phyloP scores from a whole-genome alignment of 2,113 vertebrate species.

The Columba janthina region DNA sequence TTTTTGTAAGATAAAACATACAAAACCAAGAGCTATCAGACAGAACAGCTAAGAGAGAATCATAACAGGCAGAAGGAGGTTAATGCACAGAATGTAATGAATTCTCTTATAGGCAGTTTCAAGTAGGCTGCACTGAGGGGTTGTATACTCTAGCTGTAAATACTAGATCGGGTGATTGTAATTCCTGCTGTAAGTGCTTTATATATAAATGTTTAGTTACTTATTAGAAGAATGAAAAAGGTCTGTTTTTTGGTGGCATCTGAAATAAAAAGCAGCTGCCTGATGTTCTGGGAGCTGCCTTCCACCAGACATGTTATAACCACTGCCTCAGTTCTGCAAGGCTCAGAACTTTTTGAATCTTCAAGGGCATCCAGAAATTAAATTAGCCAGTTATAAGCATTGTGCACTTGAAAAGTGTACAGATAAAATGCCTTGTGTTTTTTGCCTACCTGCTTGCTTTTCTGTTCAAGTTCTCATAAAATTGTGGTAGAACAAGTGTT shows the following conservation, averaged over 20 bases:
- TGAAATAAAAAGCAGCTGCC: slow-evolving; percentile 44
- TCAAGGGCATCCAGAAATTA: background rate
- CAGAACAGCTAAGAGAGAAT: background rate
- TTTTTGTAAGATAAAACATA: background rate
- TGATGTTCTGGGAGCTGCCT: background rate
- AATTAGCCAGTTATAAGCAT: background rate
- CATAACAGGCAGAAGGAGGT: background rate
- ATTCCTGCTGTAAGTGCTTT: slow-evolving; percentile 3
- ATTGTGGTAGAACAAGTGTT: background rate
- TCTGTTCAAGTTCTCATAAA: background rate
- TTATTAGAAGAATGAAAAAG: slow-evolving; percentile 39
- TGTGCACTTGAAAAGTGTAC: background rate
- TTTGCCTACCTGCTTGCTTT: background rate
- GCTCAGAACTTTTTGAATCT: background rate
- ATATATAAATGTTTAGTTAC: slow-evolving; percentile 43
- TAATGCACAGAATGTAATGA: slow-evolving; percentile 3
- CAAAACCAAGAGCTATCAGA: background rate
- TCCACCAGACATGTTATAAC: background rate
- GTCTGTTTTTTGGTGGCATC: background rate
- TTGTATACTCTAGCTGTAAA: slow-evolving; percentile 31
- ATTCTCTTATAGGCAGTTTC: background rate
- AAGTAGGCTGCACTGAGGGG: background rate
- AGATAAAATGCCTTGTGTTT: background rate
- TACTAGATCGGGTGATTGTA: slow-evolving; percentile 6
- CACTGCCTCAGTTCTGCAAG: background rate